Conservation (phyloP, 1,140 invertebrate species). For the Reticulitermes speratus region DNA sequence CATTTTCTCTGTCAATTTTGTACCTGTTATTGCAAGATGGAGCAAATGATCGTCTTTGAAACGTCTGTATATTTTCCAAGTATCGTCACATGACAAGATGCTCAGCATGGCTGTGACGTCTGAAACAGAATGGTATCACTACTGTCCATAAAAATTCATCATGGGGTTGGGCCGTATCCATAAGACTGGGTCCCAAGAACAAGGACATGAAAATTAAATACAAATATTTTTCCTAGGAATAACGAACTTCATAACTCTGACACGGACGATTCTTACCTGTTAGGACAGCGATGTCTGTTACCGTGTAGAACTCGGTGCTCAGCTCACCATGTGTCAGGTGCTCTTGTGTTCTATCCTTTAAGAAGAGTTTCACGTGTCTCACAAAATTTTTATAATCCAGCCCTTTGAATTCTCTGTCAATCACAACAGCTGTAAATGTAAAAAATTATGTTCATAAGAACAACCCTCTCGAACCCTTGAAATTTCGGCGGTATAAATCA, state of each 20-base stretch:
- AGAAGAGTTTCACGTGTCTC: not conserved
- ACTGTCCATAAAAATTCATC: too few species aligned
- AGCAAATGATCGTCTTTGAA: constrained; percentile 61
- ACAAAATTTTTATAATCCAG: not conserved
- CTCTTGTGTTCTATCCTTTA: not conserved
- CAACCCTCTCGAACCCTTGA: not conserved
- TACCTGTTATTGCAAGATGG: constrained; percentile 65
- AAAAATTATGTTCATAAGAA: not conserved
- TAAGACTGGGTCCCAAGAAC: too few species aligned
- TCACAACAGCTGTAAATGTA: not conserved
- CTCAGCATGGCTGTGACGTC: constrained; percentile 69
- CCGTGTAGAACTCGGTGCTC: not conserved
- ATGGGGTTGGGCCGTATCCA: too few species aligned
- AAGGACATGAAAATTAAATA: too few species aligned
- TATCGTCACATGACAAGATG: constrained; percentile 64
- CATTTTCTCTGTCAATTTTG: not conserved
- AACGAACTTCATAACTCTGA: too few species aligned
- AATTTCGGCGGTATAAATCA: too few species aligned
- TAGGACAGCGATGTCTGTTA: not conserved
- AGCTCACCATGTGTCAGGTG: not conserved
- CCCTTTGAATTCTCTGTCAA: not conserved
- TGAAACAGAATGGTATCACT: constrained; percentile 42
- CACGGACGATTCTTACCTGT: not conserved
- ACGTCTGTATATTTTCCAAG: constrained; percentile 63
- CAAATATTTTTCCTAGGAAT: too few species aligned